Percentiles rank a stretch among this genome's conserved stretches.
Conservation (phyloP, 2,113 vertebrate genomes). For the Meles meles region DNA sequence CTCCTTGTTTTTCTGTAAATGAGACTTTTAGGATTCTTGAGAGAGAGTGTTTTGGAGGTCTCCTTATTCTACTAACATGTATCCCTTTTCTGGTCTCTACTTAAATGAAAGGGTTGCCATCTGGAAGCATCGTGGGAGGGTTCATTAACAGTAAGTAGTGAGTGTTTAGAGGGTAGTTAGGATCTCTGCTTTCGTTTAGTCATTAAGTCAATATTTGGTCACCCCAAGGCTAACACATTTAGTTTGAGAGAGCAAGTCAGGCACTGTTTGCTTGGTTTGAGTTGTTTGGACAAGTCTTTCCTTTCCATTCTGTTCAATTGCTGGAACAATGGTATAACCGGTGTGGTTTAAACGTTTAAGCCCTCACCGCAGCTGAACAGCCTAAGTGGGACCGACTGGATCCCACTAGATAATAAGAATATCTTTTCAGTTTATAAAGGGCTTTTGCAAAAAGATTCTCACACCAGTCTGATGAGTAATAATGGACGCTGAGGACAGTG, state of each 20-base stretch:
- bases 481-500: background rate
- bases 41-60: background rate
- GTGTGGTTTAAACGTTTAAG: background rate
- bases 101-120: background rate
- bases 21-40: background rate
- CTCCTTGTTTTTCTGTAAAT: background rate
- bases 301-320: background rate
- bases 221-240: background rate
- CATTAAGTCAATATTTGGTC: conserved; percentile 29
- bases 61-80: background rate
- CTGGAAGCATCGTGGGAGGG: background rate
- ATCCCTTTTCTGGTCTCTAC: background rate
- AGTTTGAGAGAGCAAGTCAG: background rate
- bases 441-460: conserved; percentile 17
- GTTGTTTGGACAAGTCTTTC: conserved; percentile 40
- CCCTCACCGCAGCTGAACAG: background rate
- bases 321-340: background rate
- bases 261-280: background rate
- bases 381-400: background rate
- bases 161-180: background rate
- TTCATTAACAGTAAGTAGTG: background rate
- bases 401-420: background rate
- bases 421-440: background rate
- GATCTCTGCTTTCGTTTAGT: conserved; percentile 11
- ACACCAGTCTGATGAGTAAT: background rate